Conservation (phyloP, 2,888 invertebrate genomes). For the Ichneumon xanthorius region DNA sequence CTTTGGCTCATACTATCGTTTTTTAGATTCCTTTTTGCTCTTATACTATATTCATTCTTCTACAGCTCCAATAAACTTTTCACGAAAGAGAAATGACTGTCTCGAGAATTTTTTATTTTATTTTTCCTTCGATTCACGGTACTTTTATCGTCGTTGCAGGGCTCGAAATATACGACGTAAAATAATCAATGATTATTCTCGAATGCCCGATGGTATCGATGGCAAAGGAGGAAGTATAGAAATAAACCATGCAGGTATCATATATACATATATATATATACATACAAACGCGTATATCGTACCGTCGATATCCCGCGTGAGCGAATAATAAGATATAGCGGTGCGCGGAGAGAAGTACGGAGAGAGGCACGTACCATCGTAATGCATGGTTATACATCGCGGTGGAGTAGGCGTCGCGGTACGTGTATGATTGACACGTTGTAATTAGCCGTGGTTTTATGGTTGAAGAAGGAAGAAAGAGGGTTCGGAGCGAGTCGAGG, state of each 20-base stretch:
- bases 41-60: neutral
- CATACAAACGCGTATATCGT: conserved; percentile 22
- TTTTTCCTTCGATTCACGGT: neutral
- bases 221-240: conserved; percentile 38
- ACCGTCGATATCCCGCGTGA: conserved; percentile 14
- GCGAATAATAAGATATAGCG: conserved; percentile 31
- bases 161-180: neutral
- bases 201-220: conserved; percentile 33
- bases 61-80: neutral
- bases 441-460: conserved; percentile 77
- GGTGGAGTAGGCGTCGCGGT: conserved; percentile 72
- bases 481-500: conserved; percentile 8
- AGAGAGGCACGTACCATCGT: conserved; percentile 68
- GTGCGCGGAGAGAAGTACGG: conserved; percentile 53
- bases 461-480: conserved; percentile 70
- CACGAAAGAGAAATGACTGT: neutral
- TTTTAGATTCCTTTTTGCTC: neutral
- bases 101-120: neutral
- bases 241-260: conserved; percentile 33
- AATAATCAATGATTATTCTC: conserved; percentile 19
- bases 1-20: neutral
- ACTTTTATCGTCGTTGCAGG: neutral
- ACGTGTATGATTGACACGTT: conserved; percentile 78
- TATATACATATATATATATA: neutral
- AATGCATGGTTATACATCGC: conserved; percentile 69